phyloP scores from a whole-genome alignment of 2,797 vertebrate genomes.

The Cyprinella venusta region DNA sequence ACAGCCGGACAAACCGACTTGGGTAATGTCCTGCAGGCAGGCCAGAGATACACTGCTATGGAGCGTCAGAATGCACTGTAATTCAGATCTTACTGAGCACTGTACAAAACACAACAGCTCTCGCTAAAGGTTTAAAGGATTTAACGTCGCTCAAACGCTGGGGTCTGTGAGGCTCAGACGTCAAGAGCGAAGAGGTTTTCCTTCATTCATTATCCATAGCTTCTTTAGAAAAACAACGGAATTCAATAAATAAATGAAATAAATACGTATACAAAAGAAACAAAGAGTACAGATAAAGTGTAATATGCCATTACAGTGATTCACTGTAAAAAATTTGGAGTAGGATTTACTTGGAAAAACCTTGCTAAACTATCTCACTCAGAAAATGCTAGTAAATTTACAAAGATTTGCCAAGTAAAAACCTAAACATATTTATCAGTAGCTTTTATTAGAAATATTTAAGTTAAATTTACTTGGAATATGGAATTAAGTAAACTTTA shows the following conservation, averaged over 20 bases:
- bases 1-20: background rate
- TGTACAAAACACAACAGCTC: slow-evolving; percentile 77
- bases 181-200: background rate
- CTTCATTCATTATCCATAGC: background rate
- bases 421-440: no score
- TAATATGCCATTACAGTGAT: background rate
- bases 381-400: no score
- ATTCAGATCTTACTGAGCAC: slow-evolving; percentile 82
- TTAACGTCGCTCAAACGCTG: slow-evolving; percentile 75
- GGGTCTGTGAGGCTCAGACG: background rate
- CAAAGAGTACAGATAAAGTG: background rate
- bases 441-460: no score
- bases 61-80: slow-evolving; percentile 75
- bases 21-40: slow-evolving; percentile 67
- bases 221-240: background rate
- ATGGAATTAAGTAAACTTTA: no score
- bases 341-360: no score
- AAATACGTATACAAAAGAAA: background rate
- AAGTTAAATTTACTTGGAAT: no score
- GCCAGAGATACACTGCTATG: slow-evolving; percentile 74
- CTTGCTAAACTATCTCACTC: no score
- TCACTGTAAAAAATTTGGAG: no score
- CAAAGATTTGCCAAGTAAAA: no score
- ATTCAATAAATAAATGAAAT: background rate
- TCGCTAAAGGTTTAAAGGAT: slow-evolving; percentile 77